A percentile compares a stretch with the other conserved stretches of the same genome.
These are phyloP conservation scores for Sarcophaga carnaria DNA, from an alignment of 2,888 invertebrate species.

Conservation along the genomic window DNA sequence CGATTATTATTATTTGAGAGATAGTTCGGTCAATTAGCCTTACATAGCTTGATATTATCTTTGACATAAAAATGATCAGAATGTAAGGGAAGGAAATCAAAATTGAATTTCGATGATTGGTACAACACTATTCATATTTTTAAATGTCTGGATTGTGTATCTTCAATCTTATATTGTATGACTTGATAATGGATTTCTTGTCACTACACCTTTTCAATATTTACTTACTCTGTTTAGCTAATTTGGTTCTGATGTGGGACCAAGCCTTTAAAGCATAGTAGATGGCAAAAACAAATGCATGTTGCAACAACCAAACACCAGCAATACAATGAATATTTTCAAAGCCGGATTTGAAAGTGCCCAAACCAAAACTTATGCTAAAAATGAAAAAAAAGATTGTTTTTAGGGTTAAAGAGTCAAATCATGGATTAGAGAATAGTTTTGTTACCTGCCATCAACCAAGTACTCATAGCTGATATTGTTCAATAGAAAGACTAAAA, in stretches of 20 bases:
- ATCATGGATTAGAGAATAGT: neutral
- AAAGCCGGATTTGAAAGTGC: conserved; percentile 84
- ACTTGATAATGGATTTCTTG: no score
- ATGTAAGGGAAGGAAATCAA: no score
- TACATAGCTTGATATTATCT: no score
- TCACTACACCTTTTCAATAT: no score
- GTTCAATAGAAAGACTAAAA: conserved; percentile 89
- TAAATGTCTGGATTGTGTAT: no score
- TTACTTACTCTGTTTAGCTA: conserved; percentile 74
- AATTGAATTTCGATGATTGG: no score
- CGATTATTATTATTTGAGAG: no score
- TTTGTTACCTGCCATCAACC: conserved; percentile 86
- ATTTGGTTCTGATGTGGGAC: conserved; percentile 79
- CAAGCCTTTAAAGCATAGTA: conserved; percentile 83
- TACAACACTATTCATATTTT: no score
- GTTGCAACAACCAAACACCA: conserved; percentile 83
- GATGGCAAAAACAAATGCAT: conserved; percentile 80
- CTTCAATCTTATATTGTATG: no score
- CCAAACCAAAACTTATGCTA: conserved; percentile 79
- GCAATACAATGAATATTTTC: conserved; percentile 84
- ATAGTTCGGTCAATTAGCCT: no score
- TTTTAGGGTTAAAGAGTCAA: neutral
- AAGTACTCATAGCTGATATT: conserved; percentile 87
- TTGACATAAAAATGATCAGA: no score
- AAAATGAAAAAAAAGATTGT: neutral